Percentiles rank a stretch among this genome's conserved stretches.
Conservation (phyloP, 2,888 invertebrate species). For the Antheraea yamamai region DNA sequence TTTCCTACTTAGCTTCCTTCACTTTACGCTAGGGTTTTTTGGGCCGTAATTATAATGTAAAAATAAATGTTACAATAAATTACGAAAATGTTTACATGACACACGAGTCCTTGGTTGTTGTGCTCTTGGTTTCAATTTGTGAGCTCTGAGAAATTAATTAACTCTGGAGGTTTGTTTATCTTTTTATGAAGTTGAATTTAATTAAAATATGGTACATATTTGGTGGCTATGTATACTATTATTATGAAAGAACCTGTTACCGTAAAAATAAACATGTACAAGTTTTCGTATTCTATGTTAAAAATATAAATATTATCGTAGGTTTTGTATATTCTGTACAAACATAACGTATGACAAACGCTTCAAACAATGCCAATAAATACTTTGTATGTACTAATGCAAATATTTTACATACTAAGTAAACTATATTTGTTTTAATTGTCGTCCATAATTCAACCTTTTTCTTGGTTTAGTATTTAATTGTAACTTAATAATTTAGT, state of each 20-base stretch:
- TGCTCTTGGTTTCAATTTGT: neutral
- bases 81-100: neutral
- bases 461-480: no score
- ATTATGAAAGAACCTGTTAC: neutral
- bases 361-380: no score
- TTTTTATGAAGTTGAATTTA: neutral
- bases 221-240: neutral
- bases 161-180: neutral
- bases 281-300: conserved; percentile 17
- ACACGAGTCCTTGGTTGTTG: neutral
- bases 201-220: neutral
- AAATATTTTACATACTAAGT: no score
- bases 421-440: no score
- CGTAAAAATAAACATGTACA: neutral
- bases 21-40: no score
- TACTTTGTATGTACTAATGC: no score
- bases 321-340: no score
- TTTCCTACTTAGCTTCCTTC: no score
- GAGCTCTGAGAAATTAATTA: conserved; percentile 5
- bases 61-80: neutral
- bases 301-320: conserved; percentile 18
- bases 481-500: no score
- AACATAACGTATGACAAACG: no score
- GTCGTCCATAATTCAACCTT: no score
- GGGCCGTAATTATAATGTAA: neutral